Evolutionary conservation across 1,140 invertebrate species (phyloP).

Genomic region (Oryzaephilus surinamensis): DNA sequence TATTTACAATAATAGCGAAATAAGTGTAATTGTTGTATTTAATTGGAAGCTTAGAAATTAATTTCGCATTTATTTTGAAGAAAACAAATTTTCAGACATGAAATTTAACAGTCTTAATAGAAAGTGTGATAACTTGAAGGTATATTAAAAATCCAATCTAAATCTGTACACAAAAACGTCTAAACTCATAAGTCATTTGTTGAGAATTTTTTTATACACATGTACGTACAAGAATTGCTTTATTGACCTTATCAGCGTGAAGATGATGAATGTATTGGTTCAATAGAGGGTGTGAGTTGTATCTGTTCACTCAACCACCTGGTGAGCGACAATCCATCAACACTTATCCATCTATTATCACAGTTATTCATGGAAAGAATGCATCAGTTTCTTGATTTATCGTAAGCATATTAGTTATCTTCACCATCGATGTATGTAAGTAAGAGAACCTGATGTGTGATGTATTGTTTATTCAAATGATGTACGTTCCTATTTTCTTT

Average conservation of each 20-base stretch:
- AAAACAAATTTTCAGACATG: too few species aligned
- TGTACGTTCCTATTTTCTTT: constrained; percentile 3
- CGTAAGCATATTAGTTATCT: constrained; percentile 6
- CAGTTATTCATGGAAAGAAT: constrained; percentile 7
- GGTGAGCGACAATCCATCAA: constrained; percentile 12
- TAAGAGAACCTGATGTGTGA: constrained; percentile 7
- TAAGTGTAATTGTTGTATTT: too few species aligned
- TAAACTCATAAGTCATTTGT: too few species aligned
- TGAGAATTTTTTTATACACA: too few species aligned
- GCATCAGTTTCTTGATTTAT: constrained; percentile 6
- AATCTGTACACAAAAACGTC: too few species aligned
- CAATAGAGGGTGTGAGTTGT: constrained; percentile 13
- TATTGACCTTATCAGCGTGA: constrained; percentile 13
- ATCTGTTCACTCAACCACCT: constrained; percentile 12
- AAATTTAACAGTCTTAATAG: too few species aligned
- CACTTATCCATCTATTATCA: constrained; percentile 9
- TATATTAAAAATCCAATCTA: too few species aligned
- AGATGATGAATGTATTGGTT: constrained; percentile 11
- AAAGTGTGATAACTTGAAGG: too few species aligned
- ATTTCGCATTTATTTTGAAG: too few species aligned
- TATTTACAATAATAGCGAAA: too few species aligned
- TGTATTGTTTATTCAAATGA: constrained; percentile 9
- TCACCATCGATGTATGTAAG: constrained; percentile 4
- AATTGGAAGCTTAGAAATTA: too few species aligned
- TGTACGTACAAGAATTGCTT: constrained; percentile 4